Conservation (phyloP, 2,113 vertebrate genomes). For the Hippopotamus amphibius region DNA sequence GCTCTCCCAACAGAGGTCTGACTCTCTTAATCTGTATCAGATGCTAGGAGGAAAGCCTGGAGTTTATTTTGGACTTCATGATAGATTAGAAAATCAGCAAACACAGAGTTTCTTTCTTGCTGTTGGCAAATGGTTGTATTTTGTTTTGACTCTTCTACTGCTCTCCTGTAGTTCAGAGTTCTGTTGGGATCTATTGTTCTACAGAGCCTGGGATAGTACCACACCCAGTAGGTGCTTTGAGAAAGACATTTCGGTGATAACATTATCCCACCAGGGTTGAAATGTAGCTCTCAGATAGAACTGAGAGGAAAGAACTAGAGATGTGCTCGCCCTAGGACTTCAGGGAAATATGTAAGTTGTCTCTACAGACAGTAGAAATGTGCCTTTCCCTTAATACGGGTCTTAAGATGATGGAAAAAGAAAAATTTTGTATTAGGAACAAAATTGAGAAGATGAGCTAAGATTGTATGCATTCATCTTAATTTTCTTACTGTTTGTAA, state of each 20-base stretch:
- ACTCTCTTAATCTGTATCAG: slow-evolving; percentile 60
- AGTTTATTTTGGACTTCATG: slow-evolving; percentile 74
- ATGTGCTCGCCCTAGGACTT: background rate
- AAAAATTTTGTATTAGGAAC: background rate
- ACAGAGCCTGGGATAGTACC: background rate
- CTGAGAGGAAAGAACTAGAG: background rate
- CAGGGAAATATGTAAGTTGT: background rate
- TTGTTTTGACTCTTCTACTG: slow-evolving; percentile 42
- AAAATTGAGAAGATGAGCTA: background rate
- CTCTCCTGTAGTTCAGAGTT: background rate
- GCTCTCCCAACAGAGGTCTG: slow-evolving; percentile 35
- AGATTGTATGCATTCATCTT: slow-evolving; percentile 19
- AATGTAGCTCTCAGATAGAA: background rate
- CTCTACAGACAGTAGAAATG: background rate
- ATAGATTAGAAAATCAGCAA: slow-evolving; percentile 65
- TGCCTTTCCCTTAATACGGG: background rate
- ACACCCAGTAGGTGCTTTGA: background rate
- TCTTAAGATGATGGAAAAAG: background rate
- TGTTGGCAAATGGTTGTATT: slow-evolving; percentile 47
- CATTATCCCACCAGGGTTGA: background rate
- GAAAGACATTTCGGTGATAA: background rate
- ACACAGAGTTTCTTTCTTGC: slow-evolving; percentile 48
- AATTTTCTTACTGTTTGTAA: background rate
- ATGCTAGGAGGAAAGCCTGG: slow-evolving; percentile 54
- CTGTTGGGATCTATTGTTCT: background rate